A percentile compares a stretch with the other conserved stretches of the same genome.
These are phyloP conservation scores for Gymnarchus niloticus DNA, from an alignment of 2,113 vertebrate genomes.

Conservation along the genomic window DNA sequence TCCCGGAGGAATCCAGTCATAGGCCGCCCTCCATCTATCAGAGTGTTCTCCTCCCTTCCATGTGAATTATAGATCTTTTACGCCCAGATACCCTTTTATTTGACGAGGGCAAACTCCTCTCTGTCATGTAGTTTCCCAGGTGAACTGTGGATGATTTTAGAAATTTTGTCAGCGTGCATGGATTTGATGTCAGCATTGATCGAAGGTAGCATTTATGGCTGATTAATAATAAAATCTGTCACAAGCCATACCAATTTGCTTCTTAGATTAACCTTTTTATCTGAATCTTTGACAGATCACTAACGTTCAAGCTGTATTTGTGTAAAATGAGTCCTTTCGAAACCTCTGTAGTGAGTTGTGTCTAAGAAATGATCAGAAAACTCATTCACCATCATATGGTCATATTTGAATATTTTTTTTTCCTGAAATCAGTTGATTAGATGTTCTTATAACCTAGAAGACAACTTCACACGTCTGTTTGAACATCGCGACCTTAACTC, in stretches of 20 bases:
- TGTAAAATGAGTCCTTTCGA: background rate
- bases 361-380: background rate
- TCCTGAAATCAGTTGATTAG: background rate
- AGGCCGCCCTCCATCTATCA: background rate
- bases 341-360: background rate
- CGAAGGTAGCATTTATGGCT: background rate
- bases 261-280: conserved; percentile 3
- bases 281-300: background rate
- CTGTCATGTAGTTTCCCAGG: background rate
- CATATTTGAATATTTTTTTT: too few species aligned
- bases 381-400: background rate
- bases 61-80: background rate
- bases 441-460: background rate
- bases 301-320: background rate
- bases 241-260: background rate
- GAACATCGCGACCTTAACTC: too few species aligned
- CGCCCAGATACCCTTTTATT: background rate
- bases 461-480: background rate
- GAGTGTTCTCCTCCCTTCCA: background rate
- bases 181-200: conserved; percentile 2
- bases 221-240: background rate
- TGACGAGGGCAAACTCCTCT: background rate
- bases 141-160: background rate
- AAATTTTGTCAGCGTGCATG: background rate
- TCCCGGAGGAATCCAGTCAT: conserved; percentile 2